phyloP scores from a whole-genome alignment of 1,140 invertebrate species.

The Microplitis mediator region DNA sequence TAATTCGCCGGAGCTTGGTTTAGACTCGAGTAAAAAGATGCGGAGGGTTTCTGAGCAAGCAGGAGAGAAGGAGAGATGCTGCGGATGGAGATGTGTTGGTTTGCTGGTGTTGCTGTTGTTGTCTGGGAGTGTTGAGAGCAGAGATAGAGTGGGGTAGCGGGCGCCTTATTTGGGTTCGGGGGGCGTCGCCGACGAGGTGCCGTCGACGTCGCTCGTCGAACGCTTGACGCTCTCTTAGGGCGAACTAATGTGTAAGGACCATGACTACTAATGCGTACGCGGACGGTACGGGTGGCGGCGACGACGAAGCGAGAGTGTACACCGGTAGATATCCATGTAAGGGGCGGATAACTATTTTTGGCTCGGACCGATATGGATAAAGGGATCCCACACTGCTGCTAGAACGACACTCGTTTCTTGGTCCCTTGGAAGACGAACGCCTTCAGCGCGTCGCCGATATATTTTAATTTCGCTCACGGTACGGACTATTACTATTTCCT shows the following conservation, averaged over 20 bases:
- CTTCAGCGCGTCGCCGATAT: conserved; percentile 43
- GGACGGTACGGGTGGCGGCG: conserved; percentile 32
- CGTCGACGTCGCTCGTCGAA: conserved; percentile 31
- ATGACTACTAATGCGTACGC: conserved; percentile 27
- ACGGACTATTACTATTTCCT: conserved; percentile 27
- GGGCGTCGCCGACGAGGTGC: conserved; percentile 41
- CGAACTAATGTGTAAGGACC: conserved; percentile 45
- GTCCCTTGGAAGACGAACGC: conserved; percentile 48
- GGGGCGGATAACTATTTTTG: conserved; percentile 57
- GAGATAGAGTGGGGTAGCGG: conserved; percentile 33
- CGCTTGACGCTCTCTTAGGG: conserved; percentile 41
- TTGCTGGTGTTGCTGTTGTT: background rate
- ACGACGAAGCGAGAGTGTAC: conserved; percentile 10
- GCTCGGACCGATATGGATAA: conserved; percentile 56
- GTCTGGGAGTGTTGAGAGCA: background rate
- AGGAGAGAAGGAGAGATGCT: too few species aligned
- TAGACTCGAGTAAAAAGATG: too few species aligned
- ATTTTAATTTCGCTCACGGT: conserved; percentile 44
- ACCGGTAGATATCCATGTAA: conserved; percentile 53
- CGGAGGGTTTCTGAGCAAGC: background rate
- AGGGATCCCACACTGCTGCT: conserved; percentile 50
- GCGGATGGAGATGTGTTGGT: background rate
- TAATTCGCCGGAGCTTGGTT: background rate
- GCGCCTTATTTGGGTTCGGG: conserved; percentile 60
- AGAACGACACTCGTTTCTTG: conserved; percentile 52